phyloP scores from a whole-genome alignment of 2,888 invertebrate genomes.

The Hoplodrina ambigua region DNA sequence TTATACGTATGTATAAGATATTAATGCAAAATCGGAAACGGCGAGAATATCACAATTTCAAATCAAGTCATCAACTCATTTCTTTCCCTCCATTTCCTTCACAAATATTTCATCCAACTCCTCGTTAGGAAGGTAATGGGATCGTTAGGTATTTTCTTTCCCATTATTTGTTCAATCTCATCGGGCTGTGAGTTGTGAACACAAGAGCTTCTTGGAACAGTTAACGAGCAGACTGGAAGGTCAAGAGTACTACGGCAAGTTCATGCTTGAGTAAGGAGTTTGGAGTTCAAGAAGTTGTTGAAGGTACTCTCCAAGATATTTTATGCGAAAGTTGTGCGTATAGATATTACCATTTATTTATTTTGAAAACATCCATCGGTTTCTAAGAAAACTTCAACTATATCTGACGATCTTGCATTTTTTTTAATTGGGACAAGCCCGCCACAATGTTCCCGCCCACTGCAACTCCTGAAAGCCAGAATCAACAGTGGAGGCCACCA shows the following conservation, averaged over 20 bases:
- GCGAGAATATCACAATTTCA: neutral
- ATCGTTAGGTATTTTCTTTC: slow-evolving; percentile 15
- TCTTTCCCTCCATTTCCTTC: neutral
- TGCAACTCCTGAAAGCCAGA: too few species aligned
- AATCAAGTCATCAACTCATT: slow-evolving; percentile 2
- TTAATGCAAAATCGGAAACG: neutral
- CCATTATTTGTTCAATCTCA: slow-evolving; percentile 27
- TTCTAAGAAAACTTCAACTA: too few species aligned
- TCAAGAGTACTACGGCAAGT: slow-evolving; percentile 5
- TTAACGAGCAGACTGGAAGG: slow-evolving; percentile 23
- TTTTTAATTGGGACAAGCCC: too few species aligned
- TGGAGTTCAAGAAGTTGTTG: neutral
- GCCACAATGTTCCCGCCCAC: too few species aligned
- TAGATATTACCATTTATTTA: neutral
- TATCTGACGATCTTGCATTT: too few species aligned
- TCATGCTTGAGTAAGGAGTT: slow-evolving; percentile 1
- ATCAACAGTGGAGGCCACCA: too few species aligned
- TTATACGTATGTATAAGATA: neutral
- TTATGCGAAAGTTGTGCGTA: too few species aligned
- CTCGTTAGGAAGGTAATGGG: slow-evolving; percentile 18
- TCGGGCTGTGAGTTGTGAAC: slow-evolving; percentile 15
- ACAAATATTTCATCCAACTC: slow-evolving; percentile 2
- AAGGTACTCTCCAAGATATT: neutral
- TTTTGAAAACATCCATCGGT: too few species aligned
- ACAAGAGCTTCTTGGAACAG: slow-evolving; percentile 8